Base-by-base conservation (phyloP, 2,888 invertebrate genomes). In the Minunthozetes semirufus region DNA sequence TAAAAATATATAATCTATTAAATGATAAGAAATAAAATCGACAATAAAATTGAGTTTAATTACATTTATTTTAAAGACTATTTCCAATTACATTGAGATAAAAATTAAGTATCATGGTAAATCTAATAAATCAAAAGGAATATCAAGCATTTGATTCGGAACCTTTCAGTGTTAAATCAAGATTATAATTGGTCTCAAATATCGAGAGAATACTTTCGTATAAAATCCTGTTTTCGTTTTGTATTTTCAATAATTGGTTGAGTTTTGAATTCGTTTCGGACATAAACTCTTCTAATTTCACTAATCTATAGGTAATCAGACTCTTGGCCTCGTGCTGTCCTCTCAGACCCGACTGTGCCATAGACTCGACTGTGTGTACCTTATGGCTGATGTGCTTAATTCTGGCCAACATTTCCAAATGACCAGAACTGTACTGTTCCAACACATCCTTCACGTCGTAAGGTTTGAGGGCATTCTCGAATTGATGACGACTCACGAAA, bases 401-500 rank as follows among this genome's bases (percentile, higher is more conserved):
- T 56, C 17, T 33, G 38, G 38, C 17, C 53, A 72, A 38, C 42
- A 72, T 61, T 22, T 72, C 72, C 17, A 19, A 13, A 48, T 72
- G 72, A 15, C 72, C 72, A 5, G 19, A 1, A 5, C 53, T 13
- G 56, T 72, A 72, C 50, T 61, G 56, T 50, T 72, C 72, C 22
- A 72, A 17, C 11, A 72, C 61, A 42, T 72, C 72, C 56, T 72
- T 72, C 27, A 72, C 50, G 13, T 72, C 72, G 15, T 72, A 72
- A 1, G 72, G 72, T 53, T 72, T 72, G 19, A 59, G 53, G 6
- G 56, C 56, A 8, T 56, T 19, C 17, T 22, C n/a, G 61, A 72
- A 72, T 9, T 29, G 27, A 1, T 50, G n/a, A 29, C 38, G 22
- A 15, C 50, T 48, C 8, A 72, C 72, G 22, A 61, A 56, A 11